These are phyloP conservation scores for Malacosoma neustria DNA, from an alignment of 2,888 invertebrate species.

Conservation along the genomic window DNA sequence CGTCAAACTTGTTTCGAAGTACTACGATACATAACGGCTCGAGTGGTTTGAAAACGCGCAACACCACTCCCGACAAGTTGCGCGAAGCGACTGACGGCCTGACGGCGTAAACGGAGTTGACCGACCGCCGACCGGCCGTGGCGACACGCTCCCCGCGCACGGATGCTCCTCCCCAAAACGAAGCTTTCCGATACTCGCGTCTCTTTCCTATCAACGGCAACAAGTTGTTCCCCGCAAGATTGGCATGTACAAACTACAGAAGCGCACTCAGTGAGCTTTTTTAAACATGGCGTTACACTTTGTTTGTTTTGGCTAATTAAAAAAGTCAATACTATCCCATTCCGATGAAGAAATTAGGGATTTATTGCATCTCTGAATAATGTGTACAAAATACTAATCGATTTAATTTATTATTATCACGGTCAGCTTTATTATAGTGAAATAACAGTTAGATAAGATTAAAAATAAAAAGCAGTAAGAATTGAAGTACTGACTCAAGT, in stretches of 20 bases:
- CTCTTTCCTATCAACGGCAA: constrained; percentile 58
- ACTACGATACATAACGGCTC: constrained; percentile 68
- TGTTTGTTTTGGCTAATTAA: constrained; percentile 69
- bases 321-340: constrained; percentile 49
- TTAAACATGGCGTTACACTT: constrained; percentile 70
- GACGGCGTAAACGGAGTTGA: constrained; percentile 52
- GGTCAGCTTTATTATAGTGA: too few species aligned
- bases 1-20: constrained; percentile 73
- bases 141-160: constrained; percentile 57
- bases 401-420: too few species aligned
- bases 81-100: constrained; percentile 56
- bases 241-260: constrained; percentile 73
- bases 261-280: constrained; percentile 72
- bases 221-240: constrained; percentile 71
- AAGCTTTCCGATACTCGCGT: constrained; percentile 42
- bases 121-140: constrained; percentile 42
- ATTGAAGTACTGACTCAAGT: too few species aligned
- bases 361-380: too few species aligned
- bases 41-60: constrained; percentile 32
- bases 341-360: constrained; percentile 9
- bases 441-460: too few species aligned
- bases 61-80: constrained; percentile 38
- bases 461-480: too few species aligned
- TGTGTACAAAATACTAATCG: too few species aligned
- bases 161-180: constrained; percentile 64